These are phyloP conservation scores for Urocynchramus pylzowi DNA, from an alignment of 2,113 vertebrate species.

Conservation along the genomic window DNA sequence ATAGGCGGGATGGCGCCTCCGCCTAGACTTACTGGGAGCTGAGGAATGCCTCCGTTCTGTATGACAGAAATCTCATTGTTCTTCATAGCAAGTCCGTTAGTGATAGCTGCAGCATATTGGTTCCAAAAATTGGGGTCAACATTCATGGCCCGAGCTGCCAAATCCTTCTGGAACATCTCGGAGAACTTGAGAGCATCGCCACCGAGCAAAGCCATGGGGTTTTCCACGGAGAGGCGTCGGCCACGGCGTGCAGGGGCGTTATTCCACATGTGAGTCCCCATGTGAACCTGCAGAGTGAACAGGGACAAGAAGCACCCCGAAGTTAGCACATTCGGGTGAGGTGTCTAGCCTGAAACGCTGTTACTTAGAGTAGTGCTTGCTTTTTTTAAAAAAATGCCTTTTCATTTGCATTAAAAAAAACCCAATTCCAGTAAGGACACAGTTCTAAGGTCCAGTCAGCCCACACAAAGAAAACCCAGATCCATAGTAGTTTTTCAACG, in stretches of 20 bases:
- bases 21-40: constrained; percentile 91
- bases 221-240: constrained; percentile 94
- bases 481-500: not conserved
- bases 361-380: not conserved
- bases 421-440: not conserved
- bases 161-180: constrained; percentile 98
- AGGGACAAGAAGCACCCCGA: constrained; percentile 38
- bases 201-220: constrained; percentile 95
- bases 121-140: constrained; percentile 97
- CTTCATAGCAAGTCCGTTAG: constrained; percentile 96
- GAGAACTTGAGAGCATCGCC: constrained; percentile 96
- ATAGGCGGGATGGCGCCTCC: constrained; percentile 86
- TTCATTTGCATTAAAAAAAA: not conserved
- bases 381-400: not conserved
- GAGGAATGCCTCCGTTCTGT: constrained; percentile 95
- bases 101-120: constrained; percentile 96
- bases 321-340: not conserved
- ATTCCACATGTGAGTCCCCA: constrained; percentile 99
- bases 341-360: not conserved
- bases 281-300: constrained; percentile 86
- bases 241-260: constrained; percentile 94
- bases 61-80: constrained; percentile 99
- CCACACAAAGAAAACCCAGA: not conserved
- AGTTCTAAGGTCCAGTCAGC: not conserved
- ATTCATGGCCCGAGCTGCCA: constrained; percentile 95